Conservation (phyloP, 92 coral and sea anemone species). For the Heliopora coerulea region DNA sequence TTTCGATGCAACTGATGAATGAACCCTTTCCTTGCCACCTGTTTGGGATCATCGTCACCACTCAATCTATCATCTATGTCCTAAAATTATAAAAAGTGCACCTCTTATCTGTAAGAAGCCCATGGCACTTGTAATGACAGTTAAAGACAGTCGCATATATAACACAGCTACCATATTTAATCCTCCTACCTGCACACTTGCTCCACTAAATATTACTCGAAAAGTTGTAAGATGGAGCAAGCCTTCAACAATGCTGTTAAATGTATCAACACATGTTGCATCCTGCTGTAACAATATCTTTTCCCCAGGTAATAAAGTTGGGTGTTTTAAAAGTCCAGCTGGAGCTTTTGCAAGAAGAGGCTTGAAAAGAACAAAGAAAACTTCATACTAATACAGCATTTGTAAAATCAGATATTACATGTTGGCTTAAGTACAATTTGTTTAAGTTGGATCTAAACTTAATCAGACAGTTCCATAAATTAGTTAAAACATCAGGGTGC, state of each 20-base stretch:
- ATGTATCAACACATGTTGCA: constrained; percentile 81
- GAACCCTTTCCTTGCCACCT: constrained; percentile 47
- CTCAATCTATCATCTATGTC: constrained; percentile 31
- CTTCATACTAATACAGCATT: neutral
- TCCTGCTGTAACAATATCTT: constrained; percentile 84
- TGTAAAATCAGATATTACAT: too few species aligned
- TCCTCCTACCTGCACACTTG: constrained; percentile 45
- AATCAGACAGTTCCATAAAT: too few species aligned
- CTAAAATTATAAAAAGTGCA: too few species aligned
- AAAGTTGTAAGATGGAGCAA: constrained; percentile 84
- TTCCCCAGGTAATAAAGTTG: constrained; percentile 89
- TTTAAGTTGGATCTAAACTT: too few species aligned
- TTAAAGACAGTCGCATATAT: too few species aligned
- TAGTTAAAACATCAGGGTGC: too few species aligned
- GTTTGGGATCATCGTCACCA: constrained; percentile 50
- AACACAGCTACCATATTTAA: too few species aligned
- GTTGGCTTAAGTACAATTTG: too few species aligned
- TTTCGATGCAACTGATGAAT: constrained; percentile 44
- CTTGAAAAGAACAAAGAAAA: constrained; percentile 35
- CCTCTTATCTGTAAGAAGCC: too few species aligned
- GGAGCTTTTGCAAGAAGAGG: constrained; percentile 62
- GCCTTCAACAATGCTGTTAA: constrained; percentile 64
- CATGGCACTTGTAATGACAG: too few species aligned
- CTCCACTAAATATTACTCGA: constrained; percentile 85
- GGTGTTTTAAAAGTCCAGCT: constrained; percentile 71